These are phyloP conservation scores for Sphinx pinastri DNA, from an alignment of 2,888 invertebrate genomes.

Conservation along the genomic window DNA sequence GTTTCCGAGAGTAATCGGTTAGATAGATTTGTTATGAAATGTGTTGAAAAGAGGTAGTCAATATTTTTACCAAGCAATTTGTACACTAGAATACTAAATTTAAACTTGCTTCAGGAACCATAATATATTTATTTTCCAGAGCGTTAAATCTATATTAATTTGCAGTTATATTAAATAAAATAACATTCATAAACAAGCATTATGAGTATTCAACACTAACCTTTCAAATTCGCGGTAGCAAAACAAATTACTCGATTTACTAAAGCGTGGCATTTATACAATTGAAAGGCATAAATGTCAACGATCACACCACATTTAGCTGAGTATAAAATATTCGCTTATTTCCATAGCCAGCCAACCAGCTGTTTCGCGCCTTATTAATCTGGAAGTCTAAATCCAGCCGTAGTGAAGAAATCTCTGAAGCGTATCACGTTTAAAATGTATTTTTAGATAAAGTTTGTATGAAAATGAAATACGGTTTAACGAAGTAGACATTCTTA, in stretches of 20 bases:
- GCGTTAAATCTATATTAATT: too few species aligned
- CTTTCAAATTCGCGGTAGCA: neutral
- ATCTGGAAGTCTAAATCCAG: neutral
- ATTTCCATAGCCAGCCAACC: neutral
- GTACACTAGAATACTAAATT: too few species aligned
- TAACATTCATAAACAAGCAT: neutral
- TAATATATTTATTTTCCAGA: too few species aligned
- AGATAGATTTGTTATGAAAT: too few species aligned
- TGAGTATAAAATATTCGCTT: neutral
- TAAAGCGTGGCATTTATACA: conserved; percentile 5
- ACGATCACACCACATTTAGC: conserved; percentile 1
- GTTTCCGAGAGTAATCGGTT: too few species aligned
- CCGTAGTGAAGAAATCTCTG: neutral
- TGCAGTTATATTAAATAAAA: too few species aligned
- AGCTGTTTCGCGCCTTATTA: conserved; percentile 9
- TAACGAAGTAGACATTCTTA: neutral
- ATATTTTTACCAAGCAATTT: too few species aligned
- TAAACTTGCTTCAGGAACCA: too few species aligned
- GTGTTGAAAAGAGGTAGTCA: too few species aligned
- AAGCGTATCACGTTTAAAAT: conserved; percentile 1
- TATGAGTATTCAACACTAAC: neutral
- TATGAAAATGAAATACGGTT: neutral
- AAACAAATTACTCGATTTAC: conserved; percentile 14
- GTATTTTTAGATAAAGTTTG: neutral
- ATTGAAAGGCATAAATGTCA: conserved; percentile 10